Evolutionary conservation across 2,113 vertebrate species (phyloP).

Genomic region (Cheilinus undulatus): DNA sequence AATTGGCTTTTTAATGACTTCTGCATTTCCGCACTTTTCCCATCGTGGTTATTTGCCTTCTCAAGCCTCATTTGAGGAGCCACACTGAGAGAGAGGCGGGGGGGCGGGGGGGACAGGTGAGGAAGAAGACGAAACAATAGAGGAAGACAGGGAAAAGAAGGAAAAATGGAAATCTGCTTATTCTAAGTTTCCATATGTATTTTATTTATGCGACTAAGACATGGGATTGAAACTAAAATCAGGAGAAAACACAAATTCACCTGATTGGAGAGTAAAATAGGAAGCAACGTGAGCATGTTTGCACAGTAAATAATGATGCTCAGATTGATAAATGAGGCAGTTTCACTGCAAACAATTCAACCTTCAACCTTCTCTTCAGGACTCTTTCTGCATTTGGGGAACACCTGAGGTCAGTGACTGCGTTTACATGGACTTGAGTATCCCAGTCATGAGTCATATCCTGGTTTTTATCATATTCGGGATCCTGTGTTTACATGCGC

Average conservation of each 20-base stretch:
- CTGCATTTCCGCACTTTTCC: conserved; percentile 78
- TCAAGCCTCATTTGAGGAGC: conserved; percentile 67
- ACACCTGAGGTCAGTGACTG: too few relatives aligned
- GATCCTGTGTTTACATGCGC: too few relatives aligned
- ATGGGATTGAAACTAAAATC: not conserved
- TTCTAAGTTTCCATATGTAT: not conserved
- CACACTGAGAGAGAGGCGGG: conserved; percentile 22
- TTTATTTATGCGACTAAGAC: not conserved
- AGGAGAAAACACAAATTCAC: not conserved
- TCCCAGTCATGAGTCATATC: too few relatives aligned
- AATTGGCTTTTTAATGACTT: conserved; percentile 93
- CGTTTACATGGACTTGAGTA: too few relatives aligned
- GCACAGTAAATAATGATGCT: conserved; percentile 14
- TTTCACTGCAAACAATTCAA: conserved; percentile 5
- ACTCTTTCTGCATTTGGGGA: too few relatives aligned
- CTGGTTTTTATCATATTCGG: too few relatives aligned
- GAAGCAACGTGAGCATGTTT: conserved; percentile 1
- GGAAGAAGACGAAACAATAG: not conserved
- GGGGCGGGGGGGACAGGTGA: conserved; percentile 28
- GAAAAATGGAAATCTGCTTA: not conserved
- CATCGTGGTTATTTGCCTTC: conserved; percentile 62
- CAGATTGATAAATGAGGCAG: conserved; percentile 8
- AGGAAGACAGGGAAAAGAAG: not conserved
- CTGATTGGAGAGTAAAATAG: not conserved
- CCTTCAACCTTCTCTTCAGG: too few relatives aligned